phyloP scores from a whole-genome alignment of 2,888 invertebrate species.

The Bugulina stolonifera region DNA sequence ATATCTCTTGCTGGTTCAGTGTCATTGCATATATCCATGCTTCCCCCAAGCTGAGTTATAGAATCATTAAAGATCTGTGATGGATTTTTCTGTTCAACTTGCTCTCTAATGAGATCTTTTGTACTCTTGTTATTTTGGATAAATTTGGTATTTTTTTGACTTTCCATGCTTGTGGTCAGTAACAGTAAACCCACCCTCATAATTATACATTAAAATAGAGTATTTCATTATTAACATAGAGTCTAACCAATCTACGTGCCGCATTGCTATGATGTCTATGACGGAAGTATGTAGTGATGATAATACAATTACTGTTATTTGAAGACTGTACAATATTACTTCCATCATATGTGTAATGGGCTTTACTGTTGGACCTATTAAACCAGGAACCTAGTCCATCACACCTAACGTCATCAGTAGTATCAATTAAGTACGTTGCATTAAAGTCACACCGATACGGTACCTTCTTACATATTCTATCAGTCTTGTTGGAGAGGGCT shows the following conservation, averaged over 20 bases:
- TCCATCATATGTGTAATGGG: neutral
- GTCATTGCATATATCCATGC: neutral
- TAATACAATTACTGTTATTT: neutral
- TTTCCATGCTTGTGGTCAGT: too few species aligned
- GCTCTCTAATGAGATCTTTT: too few species aligned
- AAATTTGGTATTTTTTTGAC: too few species aligned
- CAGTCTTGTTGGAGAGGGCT: neutral
- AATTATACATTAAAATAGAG: too few species aligned
- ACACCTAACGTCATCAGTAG: neutral
- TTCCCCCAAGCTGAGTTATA: too few species aligned
- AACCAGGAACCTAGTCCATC: neutral
- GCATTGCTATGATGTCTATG: neutral
- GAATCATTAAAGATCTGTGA: too few species aligned
- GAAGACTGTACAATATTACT: neutral
- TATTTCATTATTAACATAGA: too few species aligned
- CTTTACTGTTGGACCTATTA: neutral
- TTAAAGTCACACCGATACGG: neutral
- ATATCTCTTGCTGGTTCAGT: neutral
- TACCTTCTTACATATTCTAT: neutral
- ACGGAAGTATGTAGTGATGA: neutral
- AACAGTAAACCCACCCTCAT: too few species aligned
- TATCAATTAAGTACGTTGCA: neutral
- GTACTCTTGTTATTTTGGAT: too few species aligned
- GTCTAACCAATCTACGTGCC: neutral
- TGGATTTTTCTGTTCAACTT: too few species aligned